A percentile compares a stretch with the other conserved stretches of the same genome.
These are phyloP conservation scores for Cataglyphis livida DNA, from an alignment of 2,888 invertebrate genomes.

Conservation along the genomic window DNA sequence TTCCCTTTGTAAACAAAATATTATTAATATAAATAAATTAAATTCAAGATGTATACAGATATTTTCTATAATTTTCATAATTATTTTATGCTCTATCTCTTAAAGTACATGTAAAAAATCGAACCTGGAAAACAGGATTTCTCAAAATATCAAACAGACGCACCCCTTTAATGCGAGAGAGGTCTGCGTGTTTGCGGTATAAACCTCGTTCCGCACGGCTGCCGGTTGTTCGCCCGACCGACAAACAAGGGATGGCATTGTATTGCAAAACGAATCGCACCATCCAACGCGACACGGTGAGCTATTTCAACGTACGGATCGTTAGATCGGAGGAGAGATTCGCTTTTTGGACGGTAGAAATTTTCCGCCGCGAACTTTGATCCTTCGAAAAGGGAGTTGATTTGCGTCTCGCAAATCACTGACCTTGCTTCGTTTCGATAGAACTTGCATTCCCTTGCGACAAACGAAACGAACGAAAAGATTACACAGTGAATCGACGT, in stretches of 20 bases:
- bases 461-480: background rate
- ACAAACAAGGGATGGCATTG: constrained; percentile 26
- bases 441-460: background rate
- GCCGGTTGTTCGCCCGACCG: constrained; percentile 8
- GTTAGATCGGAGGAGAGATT: background rate
- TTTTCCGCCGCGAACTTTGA: constrained; percentile 6
- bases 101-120: background rate
- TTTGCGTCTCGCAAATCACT: background rate
- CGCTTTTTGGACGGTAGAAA: background rate
- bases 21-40: background rate
- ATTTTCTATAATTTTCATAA: background rate
- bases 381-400: background rate
- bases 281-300: constrained; percentile 19
- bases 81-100: background rate
- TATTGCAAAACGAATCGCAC: constrained; percentile 29
- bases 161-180: constrained; percentile 20
- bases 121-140: background rate
- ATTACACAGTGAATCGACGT: background rate
- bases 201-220: constrained; percentile 11
- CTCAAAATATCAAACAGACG: background rate
- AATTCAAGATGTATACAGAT: background rate
- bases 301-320: constrained; percentile 24
- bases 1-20: background rate
- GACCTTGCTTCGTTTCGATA: background rate
- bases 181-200: constrained; percentile 19